Base-by-base conservation (phyloP, 2,113 vertebrate species). In the Cyphomyrus discorhynchus region DNA sequence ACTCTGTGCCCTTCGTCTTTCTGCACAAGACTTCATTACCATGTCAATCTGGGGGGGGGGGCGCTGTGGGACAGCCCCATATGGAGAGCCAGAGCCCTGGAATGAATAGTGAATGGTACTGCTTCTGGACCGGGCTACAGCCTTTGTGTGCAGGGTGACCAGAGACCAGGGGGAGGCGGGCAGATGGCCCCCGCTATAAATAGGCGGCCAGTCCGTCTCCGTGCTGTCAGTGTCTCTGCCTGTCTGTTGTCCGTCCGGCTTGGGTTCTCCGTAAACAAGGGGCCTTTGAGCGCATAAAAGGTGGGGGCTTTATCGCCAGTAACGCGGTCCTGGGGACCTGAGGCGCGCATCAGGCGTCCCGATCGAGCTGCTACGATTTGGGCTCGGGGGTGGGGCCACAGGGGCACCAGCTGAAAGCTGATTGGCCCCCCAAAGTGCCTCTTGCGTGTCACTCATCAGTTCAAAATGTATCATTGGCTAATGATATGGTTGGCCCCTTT, bases 81-180 rank as follows among this genome's bases (percentile, higher is more conserved):
- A 96, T 95, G 96, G 97, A 97, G 97, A 94, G 96, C 95, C 95
- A 94, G 96, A 96, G 96, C 95, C 96, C 96, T 96, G 95, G 96
- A 96, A 97, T 97, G 97, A 98, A 98, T 97, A 97, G 97, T 98
- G 97, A 98, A 97, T 97, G 97, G 96, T 95, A 95, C 97, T 97
- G 96, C 96, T 97, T 96, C 97, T 98, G 97, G 97, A 97, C 97
- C 96, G 97, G 97, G 97, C 97, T 97, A 94, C 95, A 95, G 97
- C 97, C 94, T 98, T 98, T 98, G 97, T 98, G 96, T 96, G 92
- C 94, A 95, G 95, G 96, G 96, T 97, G 98, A 98, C 97, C 97
- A 96, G 95, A 96, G 96, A 96, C 96, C 97, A 97, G 96, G 96
- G 95, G 95, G 95, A 95, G 94, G 93, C 93, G 89, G 97, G 95